phyloP scores from a whole-genome alignment of 2,888 invertebrate species.

The Thelaira solivaga region DNA sequence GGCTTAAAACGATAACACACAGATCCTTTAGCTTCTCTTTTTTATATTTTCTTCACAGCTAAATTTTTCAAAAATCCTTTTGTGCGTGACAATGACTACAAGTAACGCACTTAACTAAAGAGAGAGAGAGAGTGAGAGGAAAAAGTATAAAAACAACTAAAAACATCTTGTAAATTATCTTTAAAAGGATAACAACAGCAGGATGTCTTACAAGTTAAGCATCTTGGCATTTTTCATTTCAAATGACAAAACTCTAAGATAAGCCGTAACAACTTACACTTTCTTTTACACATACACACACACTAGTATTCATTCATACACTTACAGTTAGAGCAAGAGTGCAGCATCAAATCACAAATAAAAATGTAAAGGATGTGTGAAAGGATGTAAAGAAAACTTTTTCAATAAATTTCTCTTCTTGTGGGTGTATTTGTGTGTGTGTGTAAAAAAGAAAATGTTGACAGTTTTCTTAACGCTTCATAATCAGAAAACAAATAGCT shows the following conservation, averaged over 20 bases:
- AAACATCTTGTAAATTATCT: conserved; percentile 40
- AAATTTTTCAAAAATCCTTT: conserved; percentile 70
- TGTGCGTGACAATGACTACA: conserved; percentile 72
- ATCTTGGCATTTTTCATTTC: conserved; percentile 60
- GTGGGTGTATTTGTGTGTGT: conserved; percentile 36
- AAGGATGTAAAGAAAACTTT: conserved; percentile 68
- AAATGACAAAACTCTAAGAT: conserved; percentile 57
- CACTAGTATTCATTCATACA: conserved; percentile 2
- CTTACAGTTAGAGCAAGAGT: conserved; percentile 24
- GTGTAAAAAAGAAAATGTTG: conserved; percentile 69
- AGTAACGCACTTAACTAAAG: conserved; percentile 30
- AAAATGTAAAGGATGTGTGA: conserved; percentile 54
- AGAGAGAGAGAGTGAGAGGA: no score
- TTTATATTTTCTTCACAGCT: conserved; percentile 7
- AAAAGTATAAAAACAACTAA: conserved; percentile 2
- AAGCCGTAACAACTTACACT: conserved; percentile 44
- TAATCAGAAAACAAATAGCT: conserved; percentile 75
- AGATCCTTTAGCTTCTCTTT: conserved; percentile 35
- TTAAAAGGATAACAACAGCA: conserved; percentile 54
- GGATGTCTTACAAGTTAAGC: conserved; percentile 62
- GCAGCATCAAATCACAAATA: conserved; percentile 39
- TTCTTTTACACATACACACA: neutral
- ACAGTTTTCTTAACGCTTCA: conserved; percentile 77
- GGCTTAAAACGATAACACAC: conserved; percentile 75
- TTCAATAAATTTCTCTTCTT: conserved; percentile 70